Base-by-base conservation (phyloP, 1,140 invertebrate genomes). In the Leguminivora glycinivorella region DNA sequence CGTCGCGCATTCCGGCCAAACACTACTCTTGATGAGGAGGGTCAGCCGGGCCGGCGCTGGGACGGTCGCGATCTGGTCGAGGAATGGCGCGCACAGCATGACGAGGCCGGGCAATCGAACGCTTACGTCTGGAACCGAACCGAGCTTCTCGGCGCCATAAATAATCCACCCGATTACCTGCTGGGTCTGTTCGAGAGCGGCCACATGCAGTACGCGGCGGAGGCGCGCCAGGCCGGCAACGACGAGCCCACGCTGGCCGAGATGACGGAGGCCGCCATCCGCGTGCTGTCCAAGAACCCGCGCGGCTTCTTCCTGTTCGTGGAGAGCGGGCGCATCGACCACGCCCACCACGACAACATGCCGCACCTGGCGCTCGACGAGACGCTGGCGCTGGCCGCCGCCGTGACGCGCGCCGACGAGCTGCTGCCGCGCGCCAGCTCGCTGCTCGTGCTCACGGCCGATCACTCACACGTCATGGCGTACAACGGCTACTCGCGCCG, bases 241-340 rank as follows among this genome's bases (percentile, higher is more conserved):
- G 58, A 63, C 58, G 94, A 79, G 90, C 96, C 96, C 0, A 95
- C 96, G 1, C 88, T 98, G 0, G 94, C 94, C 0, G 96, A 98
- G 81, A 96, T 98, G 93, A 96, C 96, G 0, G 93, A 95, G 72
- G 94, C 95, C 12, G 97, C 97, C 1, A 94, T 98, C 34, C 93
- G 94, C 60, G 94, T 97, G 56, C 93, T 98, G 6, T 93, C 93
- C 25, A 95, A 95, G 75, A 97, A 96, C 86, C 90, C 94, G 9
- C 94, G 96, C 56, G 97, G 97, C 26, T 98, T 95, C 87, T 97
- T 98, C 82, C 89, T 98, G 10, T 95, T 98, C 79, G 96, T 98
- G 4, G 97, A 98, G 94, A 97, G 95, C 7, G 95, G 95, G 0
- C 94, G 94, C 69, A 98, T 98, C 31, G 97, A 98, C 82, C 93